These are phyloP conservation scores for Papilio glaucus DNA, from an alignment of 1,140 invertebrate genomes.

Conservation along the genomic window DNA sequence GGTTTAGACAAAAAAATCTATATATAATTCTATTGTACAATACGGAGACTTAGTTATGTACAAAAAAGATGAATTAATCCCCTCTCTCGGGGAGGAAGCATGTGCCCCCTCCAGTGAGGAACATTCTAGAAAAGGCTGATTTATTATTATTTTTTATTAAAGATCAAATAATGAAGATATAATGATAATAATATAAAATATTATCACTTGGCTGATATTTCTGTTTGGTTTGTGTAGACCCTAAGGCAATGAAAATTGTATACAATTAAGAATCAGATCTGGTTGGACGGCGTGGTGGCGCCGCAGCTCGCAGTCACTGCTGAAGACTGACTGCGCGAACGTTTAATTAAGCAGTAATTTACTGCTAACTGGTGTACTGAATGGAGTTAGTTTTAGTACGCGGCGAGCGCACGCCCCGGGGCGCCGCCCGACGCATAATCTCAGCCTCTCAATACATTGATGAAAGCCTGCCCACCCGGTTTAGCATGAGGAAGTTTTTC, in stretches of 20 bases:
- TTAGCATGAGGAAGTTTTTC: conserved; percentile 40
- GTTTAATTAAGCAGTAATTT: conserved; percentile 75
- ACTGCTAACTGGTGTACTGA: conserved; percentile 61
- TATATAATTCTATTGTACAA: too few species aligned
- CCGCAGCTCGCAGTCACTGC: conserved; percentile 41
- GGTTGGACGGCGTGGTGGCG: conserved; percentile 46
- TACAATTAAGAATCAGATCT: conserved; percentile 57
- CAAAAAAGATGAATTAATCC: too few species aligned
- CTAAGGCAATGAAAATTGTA: conserved; percentile 56
- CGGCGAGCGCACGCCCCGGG: conserved; percentile 40
- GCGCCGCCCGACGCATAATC: conserved; percentile 49
- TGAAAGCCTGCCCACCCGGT: conserved; percentile 40
- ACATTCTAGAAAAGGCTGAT: background rate
- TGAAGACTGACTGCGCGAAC: conserved; percentile 51
- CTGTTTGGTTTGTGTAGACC: background rate
- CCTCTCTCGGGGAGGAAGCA: too few species aligned
- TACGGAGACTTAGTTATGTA: too few species aligned
- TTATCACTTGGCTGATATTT: background rate
- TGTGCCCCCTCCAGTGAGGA: too few species aligned
- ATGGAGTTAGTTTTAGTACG: conserved; percentile 49
- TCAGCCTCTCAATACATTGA: conserved; percentile 52
- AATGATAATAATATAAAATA: background rate
- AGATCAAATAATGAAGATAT: background rate
- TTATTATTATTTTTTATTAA: background rate
- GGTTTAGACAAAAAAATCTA: too few species aligned